phyloP scores from a whole-genome alignment of 2,888 invertebrate species.

The Acleris holmiana region DNA sequence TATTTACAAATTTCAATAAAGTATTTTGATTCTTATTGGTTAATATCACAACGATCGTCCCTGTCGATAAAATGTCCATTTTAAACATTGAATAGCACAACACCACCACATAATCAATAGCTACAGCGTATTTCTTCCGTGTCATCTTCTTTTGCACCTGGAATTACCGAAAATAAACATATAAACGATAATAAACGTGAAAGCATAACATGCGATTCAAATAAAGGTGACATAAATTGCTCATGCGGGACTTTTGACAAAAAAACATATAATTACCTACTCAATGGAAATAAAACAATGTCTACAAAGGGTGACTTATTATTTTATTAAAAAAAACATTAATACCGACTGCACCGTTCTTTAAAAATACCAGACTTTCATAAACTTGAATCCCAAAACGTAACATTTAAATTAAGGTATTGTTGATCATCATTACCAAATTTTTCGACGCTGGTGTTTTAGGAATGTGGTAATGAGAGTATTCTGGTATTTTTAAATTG shows the following conservation, averaged over 20 bases:
- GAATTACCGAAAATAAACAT: slow-evolving; percentile 72
- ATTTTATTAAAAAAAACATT: no score
- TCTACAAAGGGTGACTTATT: not conserved
- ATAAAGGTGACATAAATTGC: slow-evolving; percentile 44
- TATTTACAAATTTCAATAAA: slow-evolving; percentile 71
- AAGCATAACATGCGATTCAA: slow-evolving; percentile 39
- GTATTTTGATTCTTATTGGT: slow-evolving; percentile 67
- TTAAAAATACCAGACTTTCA: no score
- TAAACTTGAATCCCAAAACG: no score
- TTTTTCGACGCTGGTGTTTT: no score
- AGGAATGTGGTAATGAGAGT: no score
- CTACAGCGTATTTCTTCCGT: slow-evolving; percentile 76
- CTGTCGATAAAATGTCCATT: slow-evolving; percentile 62
- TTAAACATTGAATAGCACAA: slow-evolving; percentile 56
- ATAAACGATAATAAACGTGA: slow-evolving; percentile 59
- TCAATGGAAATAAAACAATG: not conserved
- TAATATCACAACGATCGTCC: slow-evolving; percentile 83
- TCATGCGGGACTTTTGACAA: slow-evolving; percentile 36
- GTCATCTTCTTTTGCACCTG: slow-evolving; percentile 80
- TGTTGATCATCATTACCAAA: no score
- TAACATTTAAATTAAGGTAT: no score
- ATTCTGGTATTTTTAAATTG: no score
- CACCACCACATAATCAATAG: slow-evolving; percentile 70
- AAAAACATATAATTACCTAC: slow-evolving; percentile 10
- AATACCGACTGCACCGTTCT: no score